Evolutionary conservation across 2,113 vertebrate genomes (phyloP), one percentile per base, ranked within the genome.

Genomic region (Rhea pennata): DNA sequence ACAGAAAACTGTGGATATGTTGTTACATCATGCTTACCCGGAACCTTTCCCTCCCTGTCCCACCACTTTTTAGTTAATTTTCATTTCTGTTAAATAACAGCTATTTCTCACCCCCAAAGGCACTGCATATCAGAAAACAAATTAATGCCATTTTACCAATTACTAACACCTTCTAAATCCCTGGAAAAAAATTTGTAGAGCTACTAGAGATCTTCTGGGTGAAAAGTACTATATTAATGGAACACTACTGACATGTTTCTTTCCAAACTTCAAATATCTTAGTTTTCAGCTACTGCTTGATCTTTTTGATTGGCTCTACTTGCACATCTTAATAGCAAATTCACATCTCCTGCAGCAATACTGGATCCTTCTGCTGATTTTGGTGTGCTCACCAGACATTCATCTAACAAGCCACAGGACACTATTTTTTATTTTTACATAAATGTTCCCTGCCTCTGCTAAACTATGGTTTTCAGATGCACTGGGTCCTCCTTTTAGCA

Each of bases 141-240:
- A 89, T 79, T 84, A 74, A 74, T 14, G 3, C 13, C 10, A 40
- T 62, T 46, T 56, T 46, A 87, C 42, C 36, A 76, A 67, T 67
- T 84, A 84, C 11, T 24, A 56, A 56, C 26, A 73, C 5, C 5
- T 84, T 36, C 56, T 29, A 71, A 82, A 64, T 6, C 40, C n/a
- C 84, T 44, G 3, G 40, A 91, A n/a, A 77, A 77, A 89, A 67
- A 42, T 54, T 64, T 46, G 4, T 24, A 71, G 10, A 71, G 31
- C 40, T 91, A 50, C 42, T 66, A 84, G 0, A 53, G 26, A 39
- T 33, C 58, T 56, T 72, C 48, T 42, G 1, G 26, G 36, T 50
- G 10, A 94, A 58, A 40, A 0, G 0, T 11, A 0, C 44, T 56
- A 1, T 11, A 21, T 5, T 6, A 61, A 7, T 8, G 1, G 6